Evolutionary conservation across 2,888 invertebrate genomes (phyloP).

Genomic region (Nomada fucata): DNA sequence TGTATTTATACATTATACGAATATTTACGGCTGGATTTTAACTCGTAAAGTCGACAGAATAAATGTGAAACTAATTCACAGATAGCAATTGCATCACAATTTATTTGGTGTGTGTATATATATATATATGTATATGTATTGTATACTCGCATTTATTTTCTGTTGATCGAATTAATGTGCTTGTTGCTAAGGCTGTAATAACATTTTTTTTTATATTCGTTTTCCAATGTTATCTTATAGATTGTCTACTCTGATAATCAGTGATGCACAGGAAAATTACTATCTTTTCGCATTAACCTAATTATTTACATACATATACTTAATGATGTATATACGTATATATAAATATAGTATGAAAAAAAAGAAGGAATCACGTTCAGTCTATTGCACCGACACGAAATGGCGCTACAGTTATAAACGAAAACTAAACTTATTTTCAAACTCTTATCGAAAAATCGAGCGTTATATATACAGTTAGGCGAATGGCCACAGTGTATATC

Average conservation of each 20-base stretch:
- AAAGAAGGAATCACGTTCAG: not conserved
- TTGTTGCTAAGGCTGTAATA: not conserved
- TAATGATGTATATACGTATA: not conserved
- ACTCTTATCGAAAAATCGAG: too few relatives aligned
- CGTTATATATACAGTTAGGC: too few relatives aligned
- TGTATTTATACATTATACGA: constrained; percentile 58
- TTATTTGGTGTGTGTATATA: not conserved
- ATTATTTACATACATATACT: constrained; percentile 6
- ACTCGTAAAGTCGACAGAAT: constrained; percentile 45
- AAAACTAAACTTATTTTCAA: too few relatives aligned
- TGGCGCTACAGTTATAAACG: not conserved
- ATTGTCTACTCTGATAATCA: not conserved
- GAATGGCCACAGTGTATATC: too few relatives aligned
- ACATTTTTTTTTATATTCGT: not conserved
- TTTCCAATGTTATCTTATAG: not conserved
- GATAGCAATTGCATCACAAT: constrained; percentile 33
- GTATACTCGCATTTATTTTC: constrained; percentile 19
- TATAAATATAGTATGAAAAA: too few relatives aligned
- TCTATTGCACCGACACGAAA: constrained; percentile 1
- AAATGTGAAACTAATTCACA: constrained; percentile 56
- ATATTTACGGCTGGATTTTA: constrained; percentile 44
- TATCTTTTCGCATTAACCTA: not conserved
- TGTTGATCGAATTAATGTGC: not conserved
- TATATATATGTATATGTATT: constrained; percentile 20
- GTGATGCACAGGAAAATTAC: not conserved